Evolutionary conservation across 2,797 vertebrate genomes (phyloP).

Genomic region (Sphenopsis melanotis): DNA sequence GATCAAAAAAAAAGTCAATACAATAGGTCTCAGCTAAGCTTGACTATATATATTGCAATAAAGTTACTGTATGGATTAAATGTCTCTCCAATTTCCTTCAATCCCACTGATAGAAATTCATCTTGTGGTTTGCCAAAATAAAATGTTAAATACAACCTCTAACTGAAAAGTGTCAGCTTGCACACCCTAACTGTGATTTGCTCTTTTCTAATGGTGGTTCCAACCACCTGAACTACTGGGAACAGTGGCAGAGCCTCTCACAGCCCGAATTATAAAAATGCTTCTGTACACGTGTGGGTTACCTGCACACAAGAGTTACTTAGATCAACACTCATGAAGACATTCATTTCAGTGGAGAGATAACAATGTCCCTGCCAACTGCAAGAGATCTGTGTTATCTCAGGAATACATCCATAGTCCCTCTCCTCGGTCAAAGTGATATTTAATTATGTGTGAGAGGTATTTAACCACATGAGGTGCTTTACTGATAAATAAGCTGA

Average conservation of each 20-base stretch:
- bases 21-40: not conserved
- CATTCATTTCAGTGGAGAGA: not conserved
- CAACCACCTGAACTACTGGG: not conserved
- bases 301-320: rapidly evolving
- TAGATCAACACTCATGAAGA: not conserved
- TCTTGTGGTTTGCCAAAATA: not conserved
- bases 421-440: not conserved
- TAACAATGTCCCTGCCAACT: not conserved
- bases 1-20: not conserved
- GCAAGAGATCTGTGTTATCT: not conserved
- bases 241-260: not conserved
- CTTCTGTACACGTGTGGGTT: rapidly evolving
- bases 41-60: not conserved
- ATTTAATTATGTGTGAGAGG: not conserved
- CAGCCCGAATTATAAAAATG: not conserved
- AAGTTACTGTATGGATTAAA: not conserved
- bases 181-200: not conserved
- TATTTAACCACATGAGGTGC: not conserved
- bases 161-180: not conserved
- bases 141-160: not conserved
- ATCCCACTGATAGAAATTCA: not conserved
- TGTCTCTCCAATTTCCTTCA: not conserved
- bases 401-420: not conserved
- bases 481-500: not conserved
- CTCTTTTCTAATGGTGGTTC: not conserved